Base-by-base conservation (phyloP, 2,888 invertebrate species). In the Diarsia brunnea region DNA sequence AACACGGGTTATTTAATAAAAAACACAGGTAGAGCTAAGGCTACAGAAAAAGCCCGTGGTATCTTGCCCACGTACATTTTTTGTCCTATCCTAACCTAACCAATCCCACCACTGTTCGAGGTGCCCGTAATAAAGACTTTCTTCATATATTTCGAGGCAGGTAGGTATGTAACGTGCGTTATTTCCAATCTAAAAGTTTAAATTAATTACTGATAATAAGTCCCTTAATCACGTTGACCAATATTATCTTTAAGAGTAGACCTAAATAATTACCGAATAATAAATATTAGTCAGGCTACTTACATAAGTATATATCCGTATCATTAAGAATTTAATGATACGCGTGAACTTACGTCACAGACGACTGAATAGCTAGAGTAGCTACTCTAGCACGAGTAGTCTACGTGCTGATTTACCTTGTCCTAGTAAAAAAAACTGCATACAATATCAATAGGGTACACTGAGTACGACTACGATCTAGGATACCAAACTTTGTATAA, bases 301-400 rank as follows among this genome's bases (percentile, higher is more conserved):
- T 75, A 65, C 19, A 7, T 19, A 75, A 49, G 58, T 65, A 63
- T 12, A 67, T 43, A n/a, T 45, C 49, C 21, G 12, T 55, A 55
- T 63, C 27, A 55, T 63, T 63, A 45, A 16, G 16, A 77, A 68
- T 47, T 58, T 27, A 49, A 43, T 75, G 27, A 58, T 76, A 77
- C 24, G 16, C 24, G 51, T 66, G 67, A 38, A 10, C 7, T 24
- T 16, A 55, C 55, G 55, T 43, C 55, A 76, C 19, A 31, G 24
- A 61, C 4, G 16, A 24, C 21, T 27, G 64, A 31, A 47, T 24
- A 55, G 55, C 16, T 53, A n/a, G n/a, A 53, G 51, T 60, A 31
- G 21, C n/a, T 51, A 16, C n/a, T n/a, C n/a, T n/a, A n/a, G n/a
- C n/a, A n/a, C n/a, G n/a, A 10, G n/a, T 38, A 47, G 31, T 31